A percentile compares a stretch with the other conserved stretches of the same genome.
phyloP scores from a whole-genome alignment of 1,140 invertebrate genomes.

The Drosophila nigromelanica region DNA sequence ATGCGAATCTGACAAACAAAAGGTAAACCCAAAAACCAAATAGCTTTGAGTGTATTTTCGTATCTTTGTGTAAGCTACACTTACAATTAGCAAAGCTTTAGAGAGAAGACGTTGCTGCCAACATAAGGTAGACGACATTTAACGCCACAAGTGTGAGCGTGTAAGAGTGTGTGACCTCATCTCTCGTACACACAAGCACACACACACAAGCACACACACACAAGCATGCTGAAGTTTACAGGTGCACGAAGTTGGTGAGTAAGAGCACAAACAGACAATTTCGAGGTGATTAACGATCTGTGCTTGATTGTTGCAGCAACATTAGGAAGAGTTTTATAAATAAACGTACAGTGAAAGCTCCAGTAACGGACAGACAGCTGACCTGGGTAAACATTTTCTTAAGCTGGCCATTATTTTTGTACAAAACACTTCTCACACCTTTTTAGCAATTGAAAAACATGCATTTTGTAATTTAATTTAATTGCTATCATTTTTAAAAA shows the following conservation, averaged over 20 bases:
- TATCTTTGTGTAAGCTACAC: slow-evolving; percentile 48
- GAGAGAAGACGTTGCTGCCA: slow-evolving; percentile 4
- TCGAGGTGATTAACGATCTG: slow-evolving; percentile 11
- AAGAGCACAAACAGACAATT: slow-evolving; percentile 7
- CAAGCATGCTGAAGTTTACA: not conserved
- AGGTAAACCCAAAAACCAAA: slow-evolving; percentile 48
- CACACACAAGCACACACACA: slow-evolving; percentile 16
- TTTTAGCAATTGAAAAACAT: no score
- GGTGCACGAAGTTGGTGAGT: slow-evolving; percentile 14
- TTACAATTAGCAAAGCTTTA: slow-evolving; percentile 65
- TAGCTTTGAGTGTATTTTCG: slow-evolving; percentile 21
- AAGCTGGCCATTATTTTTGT: no score
- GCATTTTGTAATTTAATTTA: no score
- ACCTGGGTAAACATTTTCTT: not conserved
- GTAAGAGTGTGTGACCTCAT: slow-evolving; percentile 60
- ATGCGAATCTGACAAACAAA: slow-evolving; percentile 60
- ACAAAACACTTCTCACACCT: no score
- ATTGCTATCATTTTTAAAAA: no score
- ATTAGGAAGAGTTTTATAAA: not conserved
- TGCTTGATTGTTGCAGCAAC: not conserved
- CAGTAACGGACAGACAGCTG: not conserved
- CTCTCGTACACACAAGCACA: slow-evolving; percentile 41
- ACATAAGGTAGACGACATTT: slow-evolving; percentile 73
- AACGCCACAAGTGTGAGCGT: slow-evolving; percentile 27
- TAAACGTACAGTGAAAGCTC: not conserved